Conservation (phyloP, 2,888 invertebrate genomes). For the Drosophila helvetica region DNA sequence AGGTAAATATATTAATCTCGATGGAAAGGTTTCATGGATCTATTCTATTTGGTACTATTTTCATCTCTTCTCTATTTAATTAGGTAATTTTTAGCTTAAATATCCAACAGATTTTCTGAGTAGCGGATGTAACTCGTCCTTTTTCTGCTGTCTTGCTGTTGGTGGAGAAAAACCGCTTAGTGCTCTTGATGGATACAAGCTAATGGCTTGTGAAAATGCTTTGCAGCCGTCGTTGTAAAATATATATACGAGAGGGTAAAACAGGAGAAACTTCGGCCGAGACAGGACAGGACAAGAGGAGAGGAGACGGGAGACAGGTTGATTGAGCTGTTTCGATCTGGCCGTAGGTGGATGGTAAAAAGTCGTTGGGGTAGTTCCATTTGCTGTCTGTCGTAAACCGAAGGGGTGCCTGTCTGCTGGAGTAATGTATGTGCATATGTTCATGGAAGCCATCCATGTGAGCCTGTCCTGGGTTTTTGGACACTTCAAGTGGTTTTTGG, state of each 20-base stretch:
- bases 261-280: conserved; percentile 19
- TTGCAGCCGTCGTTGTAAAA: conserved; percentile 35
- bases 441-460: conserved; percentile 17
- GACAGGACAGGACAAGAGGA: not conserved
- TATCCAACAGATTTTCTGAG: not conserved
- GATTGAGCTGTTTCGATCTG: conserved; percentile 58
- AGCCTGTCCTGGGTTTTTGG: not conserved
- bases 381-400: not conserved
- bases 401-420: conserved; percentile 7
- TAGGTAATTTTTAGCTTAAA: not conserved
- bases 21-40: too few species aligned
- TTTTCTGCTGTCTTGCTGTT: conserved; percentile 3
- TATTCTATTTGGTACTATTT: not conserved
- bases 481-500: not conserved
- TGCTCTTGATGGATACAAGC: conserved; percentile 62
- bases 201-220: conserved; percentile 71
- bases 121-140: conserved; percentile 3
- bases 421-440: not conserved
- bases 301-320: conserved; percentile 38
- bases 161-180: conserved; percentile 67
- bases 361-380: conserved; percentile 27
- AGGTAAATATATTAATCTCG: too few species aligned
- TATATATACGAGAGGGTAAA: conserved; percentile 21
- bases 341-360: conserved; percentile 19
- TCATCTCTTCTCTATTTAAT: not conserved